Conservation (phyloP, 2,797 vertebrate genomes). For the Onychomys leucogaster region DNA sequence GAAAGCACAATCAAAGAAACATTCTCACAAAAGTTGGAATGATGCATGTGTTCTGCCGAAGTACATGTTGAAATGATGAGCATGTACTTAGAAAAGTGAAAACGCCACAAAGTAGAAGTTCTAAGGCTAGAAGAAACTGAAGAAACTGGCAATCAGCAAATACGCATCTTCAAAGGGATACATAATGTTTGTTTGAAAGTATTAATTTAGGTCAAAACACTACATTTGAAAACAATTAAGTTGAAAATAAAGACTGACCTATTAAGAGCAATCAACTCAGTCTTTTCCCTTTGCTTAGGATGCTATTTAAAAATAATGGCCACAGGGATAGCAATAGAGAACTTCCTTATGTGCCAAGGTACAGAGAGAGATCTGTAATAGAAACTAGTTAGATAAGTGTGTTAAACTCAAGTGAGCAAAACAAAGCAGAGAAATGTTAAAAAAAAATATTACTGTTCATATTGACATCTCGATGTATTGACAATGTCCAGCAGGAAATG, state of each 20-base stretch:
- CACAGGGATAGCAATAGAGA: neutral
- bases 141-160: neutral
- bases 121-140: neutral
- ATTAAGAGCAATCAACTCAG: neutral
- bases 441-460: neutral
- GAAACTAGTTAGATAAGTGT: neutral
- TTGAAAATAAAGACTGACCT: neutral
- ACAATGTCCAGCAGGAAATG: neutral
- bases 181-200: neutral
- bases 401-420: neutral
- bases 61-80: neutral
- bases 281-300: neutral
- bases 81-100: neutral
- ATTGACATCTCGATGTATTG: neutral
- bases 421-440: neutral
- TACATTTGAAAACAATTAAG: neutral
- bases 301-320: neutral
- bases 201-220: neutral
- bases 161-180: neutral
- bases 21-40: neutral
- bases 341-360: neutral
- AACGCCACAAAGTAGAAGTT: neutral
- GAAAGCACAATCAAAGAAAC: constrained; percentile 9
- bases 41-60: neutral
- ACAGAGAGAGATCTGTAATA: neutral